Evolutionary conservation across 2,797 vertebrate genomes (phyloP), one percentile per base, ranked within the genome.

Genomic region (Gallinago solitaria): DNA sequence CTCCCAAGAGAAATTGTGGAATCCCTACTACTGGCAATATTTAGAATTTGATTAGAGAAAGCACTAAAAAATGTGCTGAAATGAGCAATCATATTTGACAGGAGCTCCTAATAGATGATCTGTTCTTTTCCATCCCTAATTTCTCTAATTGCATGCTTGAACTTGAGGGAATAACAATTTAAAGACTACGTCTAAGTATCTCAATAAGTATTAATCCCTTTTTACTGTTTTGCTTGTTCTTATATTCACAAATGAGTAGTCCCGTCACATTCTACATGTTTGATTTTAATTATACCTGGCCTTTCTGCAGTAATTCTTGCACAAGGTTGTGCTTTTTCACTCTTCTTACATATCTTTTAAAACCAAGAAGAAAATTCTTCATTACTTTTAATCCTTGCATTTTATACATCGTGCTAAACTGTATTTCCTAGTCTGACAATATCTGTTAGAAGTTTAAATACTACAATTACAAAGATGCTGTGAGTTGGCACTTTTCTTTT

Each of bases 31-130:
- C 35, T 92, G 50, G 33, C 71, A 94, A 83, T 94, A 85, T 85
- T 96, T 94, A 94, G 79, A 54, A 77, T 94, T 93, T 89, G 50
- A 88, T 91, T 94, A 94, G 59, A 95, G 78, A 94, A 87, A 92
- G 75, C 65, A 76, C 45, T 79, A 83, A 67, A 91, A 94, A 90
- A 91, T 70, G 74, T 87, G n/a, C 89, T 94, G 70, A 88, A 96
- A 90, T n/a, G 61, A 90, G n/a, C 82, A 70, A 51, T 93, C 78
- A 51, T 50, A 43, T 83, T 87, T 96, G 79, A 90, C 71, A 94
- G 63, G 67, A 75, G 69, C 69, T 89, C 64, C 60, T 84, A 80
- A 35, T 73, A 78, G 27, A 50, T 74, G 5, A 43, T 95, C 75
- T 91, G 30, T 91, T 96, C 87, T 95, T 83, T 92, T 86, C 50